Evolutionary conservation across 2,888 invertebrate species (phyloP).

Genomic region (Schizotus pectinicornis): DNA sequence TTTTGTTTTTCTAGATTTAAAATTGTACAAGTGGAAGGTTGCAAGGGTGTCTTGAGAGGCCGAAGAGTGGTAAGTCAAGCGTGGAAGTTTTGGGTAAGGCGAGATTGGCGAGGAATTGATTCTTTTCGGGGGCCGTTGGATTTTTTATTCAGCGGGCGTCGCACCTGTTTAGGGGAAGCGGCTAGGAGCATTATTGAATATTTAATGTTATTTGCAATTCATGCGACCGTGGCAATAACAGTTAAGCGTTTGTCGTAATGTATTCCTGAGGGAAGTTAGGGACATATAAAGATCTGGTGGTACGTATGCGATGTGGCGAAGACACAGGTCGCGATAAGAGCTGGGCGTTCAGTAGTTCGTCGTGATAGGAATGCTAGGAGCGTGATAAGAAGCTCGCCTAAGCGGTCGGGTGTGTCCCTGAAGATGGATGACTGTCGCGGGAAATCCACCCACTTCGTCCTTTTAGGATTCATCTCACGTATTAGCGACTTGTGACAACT

Average conservation of each 20-base stretch:
- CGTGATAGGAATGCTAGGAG: conserved; percentile 59
- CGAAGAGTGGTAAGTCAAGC: too few species aligned
- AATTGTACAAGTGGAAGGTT: too few species aligned
- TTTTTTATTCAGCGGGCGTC: conserved; percentile 4
- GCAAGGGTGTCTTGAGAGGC: too few species aligned
- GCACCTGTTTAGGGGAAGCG: conserved; percentile 9
- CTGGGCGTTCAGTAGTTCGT: conserved; percentile 45
- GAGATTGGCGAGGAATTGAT: too few species aligned
- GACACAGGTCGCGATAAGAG: conserved; percentile 57
- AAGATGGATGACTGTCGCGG: conserved; percentile 60
- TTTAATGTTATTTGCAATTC: conserved; percentile 33
- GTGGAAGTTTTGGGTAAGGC: too few species aligned
- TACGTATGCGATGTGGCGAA: conserved; percentile 42
- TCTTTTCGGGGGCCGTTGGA: too few species aligned
- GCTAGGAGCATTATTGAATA: conserved; percentile 11
- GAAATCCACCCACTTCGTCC: conserved; percentile 57
- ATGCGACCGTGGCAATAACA: conserved; percentile 38
- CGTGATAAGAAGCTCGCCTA: conserved; percentile 54
- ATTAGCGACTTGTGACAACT: conserved; percentile 58
- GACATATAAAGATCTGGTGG: conserved; percentile 45
- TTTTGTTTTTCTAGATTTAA: too few species aligned
- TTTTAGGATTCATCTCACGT: conserved; percentile 54
- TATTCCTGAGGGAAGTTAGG: conserved; percentile 43
- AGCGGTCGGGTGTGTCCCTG: conserved; percentile 59
- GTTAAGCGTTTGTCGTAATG: conserved; percentile 45